Evolutionary conservation across 2,797 vertebrate genomes (phyloP), one percentile per base, ranked within the genome.

Genomic region (Babyrousa celebensis): DNA sequence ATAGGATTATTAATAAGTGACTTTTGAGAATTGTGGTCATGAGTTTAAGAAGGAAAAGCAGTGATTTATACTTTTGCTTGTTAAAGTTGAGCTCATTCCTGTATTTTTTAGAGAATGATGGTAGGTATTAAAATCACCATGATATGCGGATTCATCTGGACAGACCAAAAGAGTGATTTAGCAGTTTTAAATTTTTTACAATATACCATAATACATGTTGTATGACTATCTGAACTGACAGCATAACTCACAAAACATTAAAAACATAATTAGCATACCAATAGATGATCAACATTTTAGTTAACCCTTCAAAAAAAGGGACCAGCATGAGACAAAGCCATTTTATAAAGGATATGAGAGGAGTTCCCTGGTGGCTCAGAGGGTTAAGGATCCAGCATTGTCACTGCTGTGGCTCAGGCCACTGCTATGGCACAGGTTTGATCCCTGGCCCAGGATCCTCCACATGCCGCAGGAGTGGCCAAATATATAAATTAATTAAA

Each of bases 231-330:
- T 82, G 48, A 85, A n/a, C 60, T 79, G 5, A 92, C 89, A 65
- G 9, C n/a, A 68, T 21, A 91, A 78, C 32, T 91, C 12, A 63
- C 27, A 96, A 92, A 97, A 91, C 83, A 36, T 89, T 94, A 65
- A 85, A 77, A 95, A 85, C 23, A n/a, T 68, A 85, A 32, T 78
- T 56, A 23, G 17, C 36, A 36, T 36, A 36, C 36, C 36, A 36
- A 36, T 36, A 36, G 36, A 36, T 4, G 36, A 36, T 36, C 36
- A 36, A 36, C 36, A 9, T 86, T 97, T 92, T 70, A 89, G 60
- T 60, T 60, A 48, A 65, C 27, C 86, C 21, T 18, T 56, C 78
- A 43, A 70, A 79, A 23, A 23, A 85, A 68, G 36, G 27, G 75
- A 80, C 16, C 23, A 70, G 40, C 43, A 43, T 25, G 25, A 93